Conservation (phyloP, 2,888 invertebrate genomes). For the Lochmaea crataegi region DNA sequence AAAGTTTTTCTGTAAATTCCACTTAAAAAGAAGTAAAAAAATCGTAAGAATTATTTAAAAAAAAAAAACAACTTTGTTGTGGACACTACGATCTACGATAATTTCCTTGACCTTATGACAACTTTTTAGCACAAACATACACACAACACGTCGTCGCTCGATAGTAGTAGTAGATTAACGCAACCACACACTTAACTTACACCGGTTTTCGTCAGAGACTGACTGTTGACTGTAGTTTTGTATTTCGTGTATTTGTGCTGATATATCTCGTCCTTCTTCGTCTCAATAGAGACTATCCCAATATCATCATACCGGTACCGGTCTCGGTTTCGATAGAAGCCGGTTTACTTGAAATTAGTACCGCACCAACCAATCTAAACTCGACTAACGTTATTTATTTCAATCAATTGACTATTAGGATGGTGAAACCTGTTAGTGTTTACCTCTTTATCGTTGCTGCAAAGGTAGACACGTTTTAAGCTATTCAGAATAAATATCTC, state of each 20-base stretch:
- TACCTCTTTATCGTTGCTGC: too few species aligned
- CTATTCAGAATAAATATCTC: too few species aligned
- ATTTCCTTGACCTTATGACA: constrained; percentile 41
- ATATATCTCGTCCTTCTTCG: background rate
- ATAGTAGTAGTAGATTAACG: background rate
- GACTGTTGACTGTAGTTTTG: constrained; percentile 6
- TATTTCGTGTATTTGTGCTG: constrained; percentile 11
- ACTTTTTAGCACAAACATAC: constrained; percentile 33
- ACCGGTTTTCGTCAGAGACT: constrained; percentile 16
- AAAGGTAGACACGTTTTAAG: too few species aligned
- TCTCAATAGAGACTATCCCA: constrained; percentile 6
- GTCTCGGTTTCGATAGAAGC: background rate
- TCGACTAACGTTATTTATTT: background rate
- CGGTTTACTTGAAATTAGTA: background rate
- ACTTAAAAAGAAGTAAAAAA: too few species aligned
- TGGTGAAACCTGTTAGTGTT: background rate
- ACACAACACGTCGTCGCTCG: constrained; percentile 15
- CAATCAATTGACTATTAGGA: background rate
- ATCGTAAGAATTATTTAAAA: background rate
- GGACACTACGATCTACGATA: constrained; percentile 7
- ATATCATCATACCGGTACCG: constrained; percentile 14
- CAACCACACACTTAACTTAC: background rate
- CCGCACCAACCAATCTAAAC: background rate
- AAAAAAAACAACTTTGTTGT: background rate
- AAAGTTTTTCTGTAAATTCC: too few species aligned